phyloP scores from a whole-genome alignment of 2,888 invertebrate species.

The Chesias legatella region DNA sequence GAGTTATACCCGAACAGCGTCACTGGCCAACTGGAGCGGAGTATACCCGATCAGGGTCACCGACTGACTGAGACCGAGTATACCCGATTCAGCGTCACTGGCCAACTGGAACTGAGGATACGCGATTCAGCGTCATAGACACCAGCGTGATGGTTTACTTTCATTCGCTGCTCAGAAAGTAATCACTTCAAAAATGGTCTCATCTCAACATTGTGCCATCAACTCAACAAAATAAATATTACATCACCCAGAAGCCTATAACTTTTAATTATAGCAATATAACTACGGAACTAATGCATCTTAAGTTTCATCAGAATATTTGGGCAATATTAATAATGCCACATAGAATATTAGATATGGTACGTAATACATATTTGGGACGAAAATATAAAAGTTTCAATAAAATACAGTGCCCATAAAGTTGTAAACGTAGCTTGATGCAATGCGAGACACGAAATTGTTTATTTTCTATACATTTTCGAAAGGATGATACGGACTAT shows the following conservation, averaged over 20 bases:
- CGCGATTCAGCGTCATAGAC: no score
- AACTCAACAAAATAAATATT: slow-evolving; percentile 11
- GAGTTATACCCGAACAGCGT: no score
- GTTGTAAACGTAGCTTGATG: slow-evolving; percentile 3
- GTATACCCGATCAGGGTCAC: no score
- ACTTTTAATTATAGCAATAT: slow-evolving; percentile 8
- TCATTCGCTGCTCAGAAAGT: no score
- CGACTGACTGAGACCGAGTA: no score
- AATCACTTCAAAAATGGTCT: no score
- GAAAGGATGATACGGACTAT: slow-evolving; percentile 15
- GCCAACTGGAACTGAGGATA: no score
- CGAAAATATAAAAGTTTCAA: slow-evolving; percentile 6
- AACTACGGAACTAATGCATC: slow-evolving; percentile 19
- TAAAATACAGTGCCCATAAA: slow-evolving; percentile 3
- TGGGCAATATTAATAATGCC: slow-evolving; percentile 18
- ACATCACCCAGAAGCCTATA: slow-evolving; percentile 8
- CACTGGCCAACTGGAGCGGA: no score
- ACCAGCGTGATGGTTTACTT: no score
- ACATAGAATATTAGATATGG: slow-evolving; percentile 11
- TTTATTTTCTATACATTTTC: slow-evolving; percentile 8
- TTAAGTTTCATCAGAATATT: slow-evolving; percentile 14
- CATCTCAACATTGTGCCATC: no score
- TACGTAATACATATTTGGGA: slow-evolving; percentile 21
- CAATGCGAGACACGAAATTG: slow-evolving; percentile 12
- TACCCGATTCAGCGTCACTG: no score